Conservation (phyloP, 2,113 vertebrate genomes). For the Corydoras maculifer region DNA sequence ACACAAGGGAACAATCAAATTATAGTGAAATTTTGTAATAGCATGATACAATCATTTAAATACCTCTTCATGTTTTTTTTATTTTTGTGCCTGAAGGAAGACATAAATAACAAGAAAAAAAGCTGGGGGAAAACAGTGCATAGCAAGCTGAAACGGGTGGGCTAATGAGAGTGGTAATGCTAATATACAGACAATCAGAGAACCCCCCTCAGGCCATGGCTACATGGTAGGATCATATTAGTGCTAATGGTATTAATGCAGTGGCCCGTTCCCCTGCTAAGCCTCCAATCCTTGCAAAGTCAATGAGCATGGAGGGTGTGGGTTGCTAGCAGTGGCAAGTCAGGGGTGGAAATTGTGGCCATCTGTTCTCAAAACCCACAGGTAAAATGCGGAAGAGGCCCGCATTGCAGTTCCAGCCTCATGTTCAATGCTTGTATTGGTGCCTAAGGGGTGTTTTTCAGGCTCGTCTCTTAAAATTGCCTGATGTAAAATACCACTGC, state of each 20-base stretch:
- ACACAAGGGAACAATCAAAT: too few relatives aligned
- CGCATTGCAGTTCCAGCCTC: constrained; percentile 1
- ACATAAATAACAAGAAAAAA: constrained; percentile 31
- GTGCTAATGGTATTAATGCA: constrained; percentile 58
- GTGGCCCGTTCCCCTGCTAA: constrained; percentile 30
- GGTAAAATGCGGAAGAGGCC: constrained; percentile 17
- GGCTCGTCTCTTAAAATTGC: not conserved
- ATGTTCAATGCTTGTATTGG: constrained; percentile 16
- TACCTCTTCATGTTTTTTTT: constrained; percentile 21
- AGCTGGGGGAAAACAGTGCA: constrained; percentile 4
- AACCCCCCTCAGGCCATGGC: constrained; percentile 52
- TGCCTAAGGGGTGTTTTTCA: constrained; percentile 17
- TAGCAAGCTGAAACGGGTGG: constrained; percentile 41
- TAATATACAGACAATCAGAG: constrained; percentile 63
- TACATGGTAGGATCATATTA: constrained; percentile 63
- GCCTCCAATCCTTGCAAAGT: constrained; percentile 48
- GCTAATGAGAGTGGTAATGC: constrained; percentile 62
- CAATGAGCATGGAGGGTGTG: constrained; percentile 29
- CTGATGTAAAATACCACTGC: constrained; percentile 22
- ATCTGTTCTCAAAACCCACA: constrained; percentile 19
- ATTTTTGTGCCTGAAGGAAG: constrained; percentile 53
- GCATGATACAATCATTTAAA: constrained; percentile 46
- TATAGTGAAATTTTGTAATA: too few relatives aligned
- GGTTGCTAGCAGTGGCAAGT: not conserved
- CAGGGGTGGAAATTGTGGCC: constrained; percentile 11